phyloP scores from a whole-genome alignment of 2,797 vertebrate genomes.

The Hoplostethus atlanticus region DNA sequence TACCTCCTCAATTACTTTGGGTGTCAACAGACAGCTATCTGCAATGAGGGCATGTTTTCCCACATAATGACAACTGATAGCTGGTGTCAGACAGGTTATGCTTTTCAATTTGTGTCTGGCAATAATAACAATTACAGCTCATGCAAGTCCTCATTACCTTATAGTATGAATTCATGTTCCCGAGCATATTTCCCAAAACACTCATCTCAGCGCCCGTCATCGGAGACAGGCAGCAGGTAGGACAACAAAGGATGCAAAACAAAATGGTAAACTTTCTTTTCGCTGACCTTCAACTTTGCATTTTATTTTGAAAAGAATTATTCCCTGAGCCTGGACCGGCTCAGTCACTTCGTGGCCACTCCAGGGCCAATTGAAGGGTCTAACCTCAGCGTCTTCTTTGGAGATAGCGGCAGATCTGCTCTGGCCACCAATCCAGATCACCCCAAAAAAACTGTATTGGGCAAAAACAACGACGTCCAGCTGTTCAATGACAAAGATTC shows the following conservation, averaged over 20 bases:
- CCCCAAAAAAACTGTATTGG: neutral
- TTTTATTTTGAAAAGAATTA: neutral
- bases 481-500: conserved; percentile 18
- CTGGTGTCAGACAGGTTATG: conserved; percentile 87
- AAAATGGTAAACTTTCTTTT: conserved; percentile 41
- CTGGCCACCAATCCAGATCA: neutral
- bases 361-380: neutral
- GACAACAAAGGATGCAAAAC: conserved; percentile 33
- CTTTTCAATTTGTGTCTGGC: conserved; percentile 87
- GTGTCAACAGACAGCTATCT: conserved; percentile 86
- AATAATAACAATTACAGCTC: conserved; percentile 89
- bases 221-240: conserved; percentile 37
- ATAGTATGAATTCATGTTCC: conserved; percentile 73
- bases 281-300: conserved; percentile 34
- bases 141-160: conserved; percentile 85
- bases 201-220: conserved; percentile 53
- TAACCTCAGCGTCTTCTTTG: neutral
- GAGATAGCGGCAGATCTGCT: neutral
- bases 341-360: neutral
- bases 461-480: conserved; percentile 20
- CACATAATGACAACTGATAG: conserved; percentile 87
- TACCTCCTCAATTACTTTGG: conserved; percentile 87
- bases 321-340: neutral
- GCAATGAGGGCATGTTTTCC: conserved; percentile 82
- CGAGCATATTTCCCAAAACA: conserved; percentile 72